Evolutionary conservation across 2,888 invertebrate species (phyloP).

Genomic region (Dichetophora obliterata): DNA sequence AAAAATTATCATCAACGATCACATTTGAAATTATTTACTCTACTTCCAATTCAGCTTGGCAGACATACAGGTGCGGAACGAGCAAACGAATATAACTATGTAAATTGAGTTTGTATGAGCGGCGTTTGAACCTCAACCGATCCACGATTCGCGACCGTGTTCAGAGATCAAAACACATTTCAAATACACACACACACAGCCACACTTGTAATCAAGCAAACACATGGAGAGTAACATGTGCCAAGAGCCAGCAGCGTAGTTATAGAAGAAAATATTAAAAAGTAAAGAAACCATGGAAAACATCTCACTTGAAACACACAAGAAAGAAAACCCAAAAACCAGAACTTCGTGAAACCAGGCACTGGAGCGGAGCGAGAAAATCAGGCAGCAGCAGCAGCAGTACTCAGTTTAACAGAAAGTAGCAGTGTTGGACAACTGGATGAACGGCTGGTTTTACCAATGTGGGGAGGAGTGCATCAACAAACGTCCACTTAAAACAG

Average conservation of each 20-base stretch:
- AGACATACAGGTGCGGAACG: neutral
- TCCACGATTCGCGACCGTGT: too few species aligned
- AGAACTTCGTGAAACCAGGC: conserved; percentile 19
- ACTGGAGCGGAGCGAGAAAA: conserved; percentile 14
- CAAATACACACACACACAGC: neutral
- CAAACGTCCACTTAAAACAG: conserved; percentile 5
- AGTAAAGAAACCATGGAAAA: conserved; percentile 8
- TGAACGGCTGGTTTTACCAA: neutral
- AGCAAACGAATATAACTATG: neutral
- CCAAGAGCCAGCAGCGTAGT: neutral
- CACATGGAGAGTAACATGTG: neutral
- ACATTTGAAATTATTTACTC: too few species aligned
- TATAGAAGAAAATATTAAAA: neutral
- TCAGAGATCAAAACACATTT: neutral
- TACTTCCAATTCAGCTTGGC: neutral
- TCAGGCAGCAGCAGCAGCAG: neutral
- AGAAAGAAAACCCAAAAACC: conserved; percentile 9
- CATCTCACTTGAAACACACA: neutral
- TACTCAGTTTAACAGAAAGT: neutral
- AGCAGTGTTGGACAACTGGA: neutral
- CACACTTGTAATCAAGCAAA: neutral
- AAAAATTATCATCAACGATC: too few species aligned
- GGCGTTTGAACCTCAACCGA: conserved; percentile 3
- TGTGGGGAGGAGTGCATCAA: neutral
- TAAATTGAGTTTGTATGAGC: neutral